These are phyloP conservation scores for Cryptomyrus ogoouensis DNA, from an alignment of 2,113 vertebrate genomes.

Conservation along the genomic window DNA sequence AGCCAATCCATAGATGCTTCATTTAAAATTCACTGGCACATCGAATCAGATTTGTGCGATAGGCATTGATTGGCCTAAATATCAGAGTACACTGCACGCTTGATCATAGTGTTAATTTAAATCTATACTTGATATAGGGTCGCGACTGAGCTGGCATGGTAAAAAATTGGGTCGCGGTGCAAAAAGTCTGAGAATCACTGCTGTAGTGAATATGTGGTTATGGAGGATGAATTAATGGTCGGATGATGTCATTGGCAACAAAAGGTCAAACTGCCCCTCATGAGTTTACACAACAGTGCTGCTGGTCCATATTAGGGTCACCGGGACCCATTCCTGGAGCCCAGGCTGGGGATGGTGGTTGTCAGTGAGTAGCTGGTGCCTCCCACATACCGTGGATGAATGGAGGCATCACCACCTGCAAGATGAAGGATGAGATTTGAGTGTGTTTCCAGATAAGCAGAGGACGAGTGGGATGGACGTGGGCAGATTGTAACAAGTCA, in stretches of 20 bases:
- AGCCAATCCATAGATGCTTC: too few relatives aligned
- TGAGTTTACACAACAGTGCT: not conserved
- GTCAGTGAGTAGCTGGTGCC: not conserved
- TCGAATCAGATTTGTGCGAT: too few relatives aligned
- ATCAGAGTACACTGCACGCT: too few relatives aligned
- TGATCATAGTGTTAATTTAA: too few relatives aligned
- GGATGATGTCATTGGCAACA: not conserved
- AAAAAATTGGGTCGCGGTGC: too few relatives aligned
- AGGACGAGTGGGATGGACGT: not conserved
- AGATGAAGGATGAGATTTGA: not conserved
- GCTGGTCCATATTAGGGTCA: not conserved
- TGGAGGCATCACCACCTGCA: not conserved
- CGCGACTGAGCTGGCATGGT: too few relatives aligned
- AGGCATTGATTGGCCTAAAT: too few relatives aligned
- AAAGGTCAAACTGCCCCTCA: not conserved
- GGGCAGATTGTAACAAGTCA: not conserved
- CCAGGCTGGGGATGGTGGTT: constrained; percentile 10
- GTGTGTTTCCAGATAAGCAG: not conserved
- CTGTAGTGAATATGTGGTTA: not conserved
- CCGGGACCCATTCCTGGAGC: not conserved
- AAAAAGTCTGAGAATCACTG: not conserved
- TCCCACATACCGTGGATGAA: not conserved
- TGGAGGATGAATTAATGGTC: not conserved
- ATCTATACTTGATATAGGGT: too few relatives aligned
- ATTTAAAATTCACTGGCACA: too few relatives aligned